Conservation (phyloP, 2,888 invertebrate species). For the Aelia acuminata region DNA sequence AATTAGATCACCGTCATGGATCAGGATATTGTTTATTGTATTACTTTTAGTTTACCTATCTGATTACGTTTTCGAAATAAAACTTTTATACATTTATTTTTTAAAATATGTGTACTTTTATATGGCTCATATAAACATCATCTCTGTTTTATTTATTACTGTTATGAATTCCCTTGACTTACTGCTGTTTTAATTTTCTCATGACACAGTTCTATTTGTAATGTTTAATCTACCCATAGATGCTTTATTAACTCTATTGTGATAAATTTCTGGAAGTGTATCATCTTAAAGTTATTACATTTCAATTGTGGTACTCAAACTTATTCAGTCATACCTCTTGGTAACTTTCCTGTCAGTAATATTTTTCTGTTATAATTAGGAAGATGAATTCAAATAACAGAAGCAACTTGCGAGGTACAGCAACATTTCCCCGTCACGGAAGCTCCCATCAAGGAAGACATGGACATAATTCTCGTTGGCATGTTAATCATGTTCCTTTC, state of each 20-base stretch:
- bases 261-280: neutral
- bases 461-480: conserved; percentile 64
- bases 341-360: too few species aligned
- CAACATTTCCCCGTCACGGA: conserved; percentile 63
- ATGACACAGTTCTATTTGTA: neutral
- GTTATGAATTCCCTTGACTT: neutral
- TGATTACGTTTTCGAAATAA: neutral
- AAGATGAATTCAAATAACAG: conserved; percentile 66
- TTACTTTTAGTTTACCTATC: neutral
- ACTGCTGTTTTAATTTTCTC: conserved; percentile 1
- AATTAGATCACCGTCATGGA: conserved; percentile 6
- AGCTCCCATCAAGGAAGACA: conserved; percentile 61
- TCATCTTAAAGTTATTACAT: neutral
- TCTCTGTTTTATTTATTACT: neutral
- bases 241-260: neutral
- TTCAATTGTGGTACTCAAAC: neutral
- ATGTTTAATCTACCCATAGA: neutral
- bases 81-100: neutral
- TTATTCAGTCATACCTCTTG: neutral
- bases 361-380: conserved; percentile 49
- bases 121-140: neutral
- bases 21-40: conserved; percentile 10
- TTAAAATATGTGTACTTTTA: neutral
- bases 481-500: conserved; percentile 62
- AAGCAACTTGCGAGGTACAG: conserved; percentile 65